phyloP scores from a whole-genome alignment of 2,113 vertebrate genomes.

The Perca schrenkii region DNA sequence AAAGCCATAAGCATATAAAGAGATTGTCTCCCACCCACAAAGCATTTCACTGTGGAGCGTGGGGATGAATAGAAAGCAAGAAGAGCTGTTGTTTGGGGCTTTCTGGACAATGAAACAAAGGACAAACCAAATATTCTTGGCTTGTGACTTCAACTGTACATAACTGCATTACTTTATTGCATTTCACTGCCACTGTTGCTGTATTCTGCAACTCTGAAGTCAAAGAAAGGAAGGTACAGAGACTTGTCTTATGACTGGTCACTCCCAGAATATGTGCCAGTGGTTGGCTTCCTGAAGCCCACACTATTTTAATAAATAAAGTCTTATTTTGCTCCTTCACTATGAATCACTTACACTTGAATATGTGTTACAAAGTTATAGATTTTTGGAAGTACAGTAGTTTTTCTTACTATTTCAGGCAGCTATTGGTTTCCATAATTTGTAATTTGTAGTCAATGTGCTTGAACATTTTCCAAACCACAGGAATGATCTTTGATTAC shows the following conservation, averaged over 20 bases:
- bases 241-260: too few species aligned
- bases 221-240: neutral
- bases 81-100: conserved; percentile 11
- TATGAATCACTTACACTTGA: too few species aligned
- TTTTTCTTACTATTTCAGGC: neutral
- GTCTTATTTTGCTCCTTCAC: too few species aligned
- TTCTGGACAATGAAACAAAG: conserved; percentile 3
- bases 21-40: conserved; percentile 31
- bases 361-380: too few species aligned
- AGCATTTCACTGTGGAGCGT: conserved; percentile 14
- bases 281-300: too few species aligned
- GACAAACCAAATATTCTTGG: neutral
- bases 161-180: neutral
- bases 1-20: conserved; percentile 31
- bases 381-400: neutral
- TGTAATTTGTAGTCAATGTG: neutral
- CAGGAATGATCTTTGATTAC: neutral
- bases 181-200: neutral
- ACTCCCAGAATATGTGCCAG: too few species aligned
- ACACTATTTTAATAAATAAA: too few species aligned
- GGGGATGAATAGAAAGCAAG: conserved; percentile 24
- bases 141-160: conserved; percentile 1
- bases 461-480: neutral
- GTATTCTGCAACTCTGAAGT: neutral
- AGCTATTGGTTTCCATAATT: neutral